Evolutionary conservation across 92 coral and sea anemone species (phyloP).

Genomic region (Umimayanthus kanabou): DNA sequence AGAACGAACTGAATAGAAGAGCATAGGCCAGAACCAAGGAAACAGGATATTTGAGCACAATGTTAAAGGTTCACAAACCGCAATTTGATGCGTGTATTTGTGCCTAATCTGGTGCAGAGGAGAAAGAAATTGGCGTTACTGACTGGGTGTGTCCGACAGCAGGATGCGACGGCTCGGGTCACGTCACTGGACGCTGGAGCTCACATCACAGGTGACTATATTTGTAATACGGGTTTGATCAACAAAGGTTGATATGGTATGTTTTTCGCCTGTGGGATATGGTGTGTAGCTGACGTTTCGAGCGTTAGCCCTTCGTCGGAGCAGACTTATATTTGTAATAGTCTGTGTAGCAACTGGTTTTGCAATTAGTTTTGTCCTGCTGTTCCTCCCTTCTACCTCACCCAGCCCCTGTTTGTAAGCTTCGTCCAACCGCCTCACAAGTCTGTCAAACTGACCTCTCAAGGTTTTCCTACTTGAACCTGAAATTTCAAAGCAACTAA

Average conservation of each 20-base stretch:
- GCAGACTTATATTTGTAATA: not conserved
- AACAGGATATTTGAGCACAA: not conserved
- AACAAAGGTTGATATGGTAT: too few species aligned
- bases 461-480: not conserved
- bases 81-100: not conserved
- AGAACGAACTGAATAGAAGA: not conserved
- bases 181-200: constrained; percentile 57
- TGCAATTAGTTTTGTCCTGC: not conserved
- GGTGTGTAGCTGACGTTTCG: too few species aligned
- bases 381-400: not conserved
- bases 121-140: constrained; percentile 6
- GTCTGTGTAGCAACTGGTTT: not conserved
- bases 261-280: too few species aligned
- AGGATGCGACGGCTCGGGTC: constrained; percentile 63
- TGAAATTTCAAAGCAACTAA: not conserved
- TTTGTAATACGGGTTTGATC: too few species aligned
- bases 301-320: too few species aligned
- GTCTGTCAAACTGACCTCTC: not conserved
- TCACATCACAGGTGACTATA: constrained; percentile 56
- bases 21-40: not conserved
- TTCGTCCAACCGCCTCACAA: too few species aligned
- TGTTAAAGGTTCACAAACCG: not conserved
- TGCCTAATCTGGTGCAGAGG: constrained; percentile 1
- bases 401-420: too few species aligned
- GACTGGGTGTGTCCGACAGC: constrained; percentile 61